Evolutionary conservation across 1,140 invertebrate genomes (phyloP), one percentile per base, ranked within the genome.

Genomic region (Ceratosolen solmsi): DNA sequence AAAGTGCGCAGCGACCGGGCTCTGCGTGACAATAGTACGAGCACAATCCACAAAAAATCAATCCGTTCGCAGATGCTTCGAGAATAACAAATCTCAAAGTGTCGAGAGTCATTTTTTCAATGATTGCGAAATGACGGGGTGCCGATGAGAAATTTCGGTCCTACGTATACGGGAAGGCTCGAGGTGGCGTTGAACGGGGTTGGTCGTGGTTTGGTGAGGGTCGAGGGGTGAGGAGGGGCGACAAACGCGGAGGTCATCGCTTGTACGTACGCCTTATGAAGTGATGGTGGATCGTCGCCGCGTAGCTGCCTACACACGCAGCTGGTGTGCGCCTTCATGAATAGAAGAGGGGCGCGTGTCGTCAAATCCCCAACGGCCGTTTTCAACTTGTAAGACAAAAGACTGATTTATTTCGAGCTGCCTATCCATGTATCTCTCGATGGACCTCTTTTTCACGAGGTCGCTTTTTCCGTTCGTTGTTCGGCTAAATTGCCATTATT

Each of bases 341-440:
- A 89, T 88, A 84, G 87, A 89, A 89, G 88, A 84, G 85, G 85
- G 84, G 87, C 87, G 84, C n/a, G 85, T 84, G 87, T 88, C 84
- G 83, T 80, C 54, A 86, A 86, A 85, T 88, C 84, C 86, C 88
- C 86, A 89, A 89, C 87, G 88, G 87, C 86, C 86, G 86, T 87
- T 90, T 89, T 86, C 80, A 82, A 82, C 80, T 82, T 83, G 84
- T 89, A 88, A 90, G 87, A 90, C 89, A 90, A 90, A 87, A 84
- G 86, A 83, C 86, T 90, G 88, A 90, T 90, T 90, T 89, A 88
- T 87, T 88, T 87, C 84, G 84, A 79, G 83, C 87, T 85, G 86
- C 86, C 87, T 84, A 84, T 87, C 86, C 85, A 86, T 88, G 84
- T 86, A 87, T 87, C 87, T 87, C 60, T 77, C 88, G 74, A 83